Percentiles rank a stretch among this genome's conserved stretches.
Conservation (phyloP, 2,113 vertebrate species). For the Cryptomyrus ogoouensis region DNA sequence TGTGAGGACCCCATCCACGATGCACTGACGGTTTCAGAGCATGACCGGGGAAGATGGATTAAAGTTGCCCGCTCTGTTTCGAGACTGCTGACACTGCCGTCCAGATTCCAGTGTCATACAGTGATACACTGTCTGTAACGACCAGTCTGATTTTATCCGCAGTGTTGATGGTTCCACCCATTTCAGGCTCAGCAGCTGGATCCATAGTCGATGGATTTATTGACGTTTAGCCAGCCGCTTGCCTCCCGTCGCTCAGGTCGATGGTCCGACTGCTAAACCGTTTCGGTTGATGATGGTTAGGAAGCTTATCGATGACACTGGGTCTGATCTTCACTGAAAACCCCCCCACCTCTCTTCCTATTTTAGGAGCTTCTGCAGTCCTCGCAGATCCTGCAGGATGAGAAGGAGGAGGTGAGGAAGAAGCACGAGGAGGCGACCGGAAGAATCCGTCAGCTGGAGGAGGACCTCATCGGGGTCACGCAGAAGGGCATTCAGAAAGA, state of each 20-base stretch:
- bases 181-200: neutral
- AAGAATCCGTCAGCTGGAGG: constrained; percentile 82
- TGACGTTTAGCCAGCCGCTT: neutral
- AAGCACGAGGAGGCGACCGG: constrained; percentile 71
- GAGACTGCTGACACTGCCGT: neutral
- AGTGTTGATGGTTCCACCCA: neutral
- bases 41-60: neutral
- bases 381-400: constrained; percentile 68
- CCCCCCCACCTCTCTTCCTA: neutral
- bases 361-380: constrained; percentile 64
- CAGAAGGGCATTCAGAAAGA: constrained; percentile 89
- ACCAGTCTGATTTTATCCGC: neutral
- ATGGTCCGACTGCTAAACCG: neutral
- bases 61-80: neutral
- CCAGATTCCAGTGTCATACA: neutral
- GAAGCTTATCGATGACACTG: neutral
- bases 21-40: neutral
- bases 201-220: neutral
- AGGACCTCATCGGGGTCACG: constrained; percentile 81
- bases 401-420: constrained; percentile 77
- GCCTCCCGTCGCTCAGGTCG: neutral
- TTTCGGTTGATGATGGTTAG: neutral
- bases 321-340: neutral
- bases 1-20: neutral
- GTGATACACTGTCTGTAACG: neutral